Percentiles rank a stretch among this genome's conserved stretches.
phyloP scores from a whole-genome alignment of 2,797 vertebrate species.

The Thripadectes ignobilis region DNA sequence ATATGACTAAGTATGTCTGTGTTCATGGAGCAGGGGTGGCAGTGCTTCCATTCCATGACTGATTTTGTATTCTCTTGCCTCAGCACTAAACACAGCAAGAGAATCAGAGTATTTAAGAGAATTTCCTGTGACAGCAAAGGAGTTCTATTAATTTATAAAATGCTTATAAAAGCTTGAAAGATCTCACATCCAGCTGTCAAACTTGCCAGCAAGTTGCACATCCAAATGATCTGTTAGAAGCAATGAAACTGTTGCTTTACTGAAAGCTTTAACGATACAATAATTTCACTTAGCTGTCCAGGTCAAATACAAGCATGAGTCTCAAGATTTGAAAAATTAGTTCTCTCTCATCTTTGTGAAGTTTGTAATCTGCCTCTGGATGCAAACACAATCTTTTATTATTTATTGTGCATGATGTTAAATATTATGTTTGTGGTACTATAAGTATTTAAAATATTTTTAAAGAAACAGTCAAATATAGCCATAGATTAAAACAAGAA shows the following conservation, averaged over 20 bases:
- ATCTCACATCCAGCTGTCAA: background rate
- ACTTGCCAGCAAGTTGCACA: background rate
- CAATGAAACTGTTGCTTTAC: background rate
- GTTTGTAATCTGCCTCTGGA: background rate
- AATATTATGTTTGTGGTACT: background rate
- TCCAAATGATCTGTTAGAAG: background rate
- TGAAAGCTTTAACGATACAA: background rate
- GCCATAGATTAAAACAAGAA: background rate
- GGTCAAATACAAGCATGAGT: background rate
- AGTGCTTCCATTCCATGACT: rapidly evolving
- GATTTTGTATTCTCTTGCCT: background rate
- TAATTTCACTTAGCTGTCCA: background rate
- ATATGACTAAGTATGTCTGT: too few species aligned
- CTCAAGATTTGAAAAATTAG: background rate
- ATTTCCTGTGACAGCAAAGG: background rate
- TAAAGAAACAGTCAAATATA: background rate
- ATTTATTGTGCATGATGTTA: background rate
- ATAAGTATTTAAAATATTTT: background rate
- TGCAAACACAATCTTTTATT: background rate
- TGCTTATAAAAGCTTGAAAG: background rate
- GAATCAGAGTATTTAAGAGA: background rate
- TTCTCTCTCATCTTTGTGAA: background rate
- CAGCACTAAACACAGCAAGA: background rate
- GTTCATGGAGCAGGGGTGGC: background rate
- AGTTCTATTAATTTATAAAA: background rate